Evolutionary conservation across 2,113 vertebrate species (phyloP).

Genomic region (Cyprinodon brontotheroides): DNA sequence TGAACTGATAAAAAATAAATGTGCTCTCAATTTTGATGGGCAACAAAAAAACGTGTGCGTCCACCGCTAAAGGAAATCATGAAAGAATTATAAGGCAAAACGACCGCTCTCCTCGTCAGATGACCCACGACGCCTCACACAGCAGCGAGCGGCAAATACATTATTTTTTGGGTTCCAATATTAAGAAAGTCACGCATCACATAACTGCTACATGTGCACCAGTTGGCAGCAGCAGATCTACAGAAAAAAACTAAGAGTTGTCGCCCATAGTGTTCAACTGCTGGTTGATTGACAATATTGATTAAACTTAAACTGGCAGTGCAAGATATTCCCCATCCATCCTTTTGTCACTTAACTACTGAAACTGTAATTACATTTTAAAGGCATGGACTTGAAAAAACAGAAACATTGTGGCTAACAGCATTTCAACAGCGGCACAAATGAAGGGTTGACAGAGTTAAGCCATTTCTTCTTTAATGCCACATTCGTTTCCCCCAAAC

Average conservation of each 20-base stretch:
- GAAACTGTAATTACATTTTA: slow-evolving; percentile 59
- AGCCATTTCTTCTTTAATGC: slow-evolving; percentile 49
- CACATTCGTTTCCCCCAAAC: slow-evolving; percentile 22
- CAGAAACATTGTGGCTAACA: slow-evolving; percentile 43
- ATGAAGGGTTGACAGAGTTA: slow-evolving; percentile 50
- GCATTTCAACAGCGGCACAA: slow-evolving; percentile 34
- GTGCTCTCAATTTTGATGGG: slow-evolving; percentile 39
- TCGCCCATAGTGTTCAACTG: slow-evolving; percentile 21
- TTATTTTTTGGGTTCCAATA: slow-evolving; percentile 48
- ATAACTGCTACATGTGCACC: slow-evolving; percentile 23
- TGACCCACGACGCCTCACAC: slow-evolving; percentile 14
- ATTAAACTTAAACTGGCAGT: slow-evolving; percentile 54
- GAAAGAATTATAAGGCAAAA: slow-evolving; percentile 43
- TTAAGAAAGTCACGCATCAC: slow-evolving; percentile 45
- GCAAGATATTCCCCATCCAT: slow-evolving; percentile 68
- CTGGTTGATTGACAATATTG: slow-evolving; percentile 59
- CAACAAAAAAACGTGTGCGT: slow-evolving; percentile 33
- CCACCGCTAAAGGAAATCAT: slow-evolving; percentile 22
- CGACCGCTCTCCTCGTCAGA: slow-evolving; percentile 28
- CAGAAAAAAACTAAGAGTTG: slow-evolving; percentile 32
- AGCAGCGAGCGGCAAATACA: slow-evolving; percentile 19
- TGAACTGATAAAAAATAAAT: slow-evolving; percentile 54
- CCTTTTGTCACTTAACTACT: slow-evolving; percentile 58
- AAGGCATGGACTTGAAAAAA: slow-evolving; percentile 30
- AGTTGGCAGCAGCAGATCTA: slow-evolving; percentile 56